A percentile compares a stretch with the other conserved stretches of the same genome.
phyloP scores from a whole-genome alignment of 2,888 invertebrate species.

The Alloplasta piceator region DNA sequence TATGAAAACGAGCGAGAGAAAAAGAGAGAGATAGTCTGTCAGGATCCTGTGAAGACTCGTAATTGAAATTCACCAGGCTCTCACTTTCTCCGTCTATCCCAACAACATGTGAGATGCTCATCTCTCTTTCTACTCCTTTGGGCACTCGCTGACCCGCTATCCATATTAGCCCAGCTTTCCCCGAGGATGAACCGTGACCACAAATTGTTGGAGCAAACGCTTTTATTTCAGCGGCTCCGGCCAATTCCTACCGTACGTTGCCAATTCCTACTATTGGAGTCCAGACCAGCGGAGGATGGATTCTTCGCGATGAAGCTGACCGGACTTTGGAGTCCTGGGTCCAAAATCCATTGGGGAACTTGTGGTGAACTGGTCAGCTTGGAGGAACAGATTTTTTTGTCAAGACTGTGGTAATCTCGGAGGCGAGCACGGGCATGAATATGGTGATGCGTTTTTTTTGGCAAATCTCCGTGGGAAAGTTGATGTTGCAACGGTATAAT shows the following conservation, averaged over 20 bases:
- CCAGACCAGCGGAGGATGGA: no score
- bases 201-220: conserved; percentile 77
- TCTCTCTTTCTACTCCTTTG: conserved; percentile 28
- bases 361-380: conserved; percentile 17
- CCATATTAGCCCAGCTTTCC: conserved; percentile 57
- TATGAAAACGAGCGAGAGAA: conserved; percentile 17
- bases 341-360: background rate
- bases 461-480: conserved; percentile 46
- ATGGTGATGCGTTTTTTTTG: conserved; percentile 16
- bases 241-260: conserved; percentile 46
- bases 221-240: conserved; percentile 77
- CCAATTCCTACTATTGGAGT: conserved; percentile 50
- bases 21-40: conserved; percentile 55
- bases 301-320: conserved; percentile 6
- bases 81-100: conserved; percentile 1
- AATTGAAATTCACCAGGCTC: conserved; percentile 81
- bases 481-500: conserved; percentile 1
- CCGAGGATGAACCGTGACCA: conserved; percentile 58
- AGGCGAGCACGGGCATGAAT: conserved; percentile 22
- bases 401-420: conserved; percentile 32
- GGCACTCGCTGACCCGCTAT: conserved; percentile 11
- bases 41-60: conserved; percentile 75
- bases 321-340: conserved; percentile 11
- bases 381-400: conserved; percentile 9
- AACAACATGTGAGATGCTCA: background rate